These are phyloP conservation scores for Druceiella hillmani DNA, from an alignment of 2,888 invertebrate genomes.

Conservation along the genomic window DNA sequence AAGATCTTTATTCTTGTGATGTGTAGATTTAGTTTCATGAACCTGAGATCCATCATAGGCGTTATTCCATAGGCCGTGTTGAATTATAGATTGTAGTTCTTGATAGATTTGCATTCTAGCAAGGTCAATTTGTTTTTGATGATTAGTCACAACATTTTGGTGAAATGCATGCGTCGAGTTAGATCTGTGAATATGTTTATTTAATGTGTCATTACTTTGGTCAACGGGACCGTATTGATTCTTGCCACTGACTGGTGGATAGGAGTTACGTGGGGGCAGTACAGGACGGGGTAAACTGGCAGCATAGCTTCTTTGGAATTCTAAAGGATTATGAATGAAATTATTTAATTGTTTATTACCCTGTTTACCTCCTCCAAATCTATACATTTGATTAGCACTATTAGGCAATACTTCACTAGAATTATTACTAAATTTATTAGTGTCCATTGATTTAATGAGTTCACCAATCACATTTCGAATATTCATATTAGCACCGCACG, in stretches of 20 bases:
- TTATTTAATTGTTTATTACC: constrained; percentile 48
- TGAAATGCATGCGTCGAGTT: constrained; percentile 57
- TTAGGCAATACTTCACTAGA: constrained; percentile 39
- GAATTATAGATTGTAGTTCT: constrained; percentile 46
- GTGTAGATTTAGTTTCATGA: too few species aligned
- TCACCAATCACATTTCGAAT: constrained; percentile 39
- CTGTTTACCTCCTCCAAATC: constrained; percentile 52
- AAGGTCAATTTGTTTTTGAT: constrained; percentile 43
- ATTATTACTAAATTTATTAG: constrained; percentile 44
- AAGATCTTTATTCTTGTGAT: constrained; percentile 49
- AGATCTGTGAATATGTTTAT: constrained; percentile 55
- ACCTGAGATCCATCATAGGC: too few species aligned
- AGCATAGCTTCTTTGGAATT: constrained; percentile 52
- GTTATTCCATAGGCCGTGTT: constrained; percentile 50
- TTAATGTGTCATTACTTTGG: constrained; percentile 46
- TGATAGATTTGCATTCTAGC: constrained; percentile 45
- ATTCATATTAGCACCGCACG: constrained; percentile 39
- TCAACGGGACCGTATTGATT: constrained; percentile 41
- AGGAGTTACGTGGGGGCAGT: constrained; percentile 58
- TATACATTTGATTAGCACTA: constrained; percentile 47
- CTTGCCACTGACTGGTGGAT: constrained; percentile 55
- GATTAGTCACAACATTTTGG: constrained; percentile 37
- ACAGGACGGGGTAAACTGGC: constrained; percentile 53
- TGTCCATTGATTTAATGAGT: too few species aligned
- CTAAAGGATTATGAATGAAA: constrained; percentile 51